Percentiles rank a stretch among this genome's conserved stretches.
Conservation (phyloP, 1,140 invertebrate genomes). For the Periplaneta americana region DNA sequence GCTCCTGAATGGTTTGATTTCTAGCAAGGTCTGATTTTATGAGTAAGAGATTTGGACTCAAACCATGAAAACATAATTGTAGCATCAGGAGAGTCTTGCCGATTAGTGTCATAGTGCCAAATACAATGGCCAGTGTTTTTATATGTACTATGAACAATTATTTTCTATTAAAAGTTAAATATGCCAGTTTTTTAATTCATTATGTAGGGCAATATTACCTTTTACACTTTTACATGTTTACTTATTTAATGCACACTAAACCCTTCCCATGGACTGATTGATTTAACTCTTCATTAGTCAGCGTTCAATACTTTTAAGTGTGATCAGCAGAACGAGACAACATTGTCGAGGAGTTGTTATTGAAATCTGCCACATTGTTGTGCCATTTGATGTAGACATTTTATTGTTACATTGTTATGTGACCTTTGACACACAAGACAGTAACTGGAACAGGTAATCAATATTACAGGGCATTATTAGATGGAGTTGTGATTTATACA, state of each 20-base stretch:
- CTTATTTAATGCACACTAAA: background rate
- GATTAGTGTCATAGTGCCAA: background rate
- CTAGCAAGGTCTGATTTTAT: too few relatives aligned
- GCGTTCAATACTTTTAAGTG: background rate
- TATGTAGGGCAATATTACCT: background rate
- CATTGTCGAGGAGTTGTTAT: background rate
- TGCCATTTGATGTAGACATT: background rate
- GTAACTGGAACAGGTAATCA: background rate
- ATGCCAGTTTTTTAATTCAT: slow-evolving; percentile 4
- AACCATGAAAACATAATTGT: background rate
- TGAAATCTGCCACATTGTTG: background rate
- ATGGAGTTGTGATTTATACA: background rate
- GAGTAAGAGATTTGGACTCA: background rate
- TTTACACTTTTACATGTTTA: background rate
- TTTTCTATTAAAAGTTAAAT: background rate
- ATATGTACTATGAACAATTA: background rate
- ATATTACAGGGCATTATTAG: background rate
- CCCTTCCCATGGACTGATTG: too few relatives aligned
- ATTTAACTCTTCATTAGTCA: background rate
- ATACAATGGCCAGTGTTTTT: background rate
- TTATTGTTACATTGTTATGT: background rate
- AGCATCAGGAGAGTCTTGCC: background rate
- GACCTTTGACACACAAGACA: background rate
- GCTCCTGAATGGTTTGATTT: background rate
- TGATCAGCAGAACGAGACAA: background rate